phyloP scores from a whole-genome alignment of 2,888 invertebrate genomes.

The Exocentrus adspersus region DNA sequence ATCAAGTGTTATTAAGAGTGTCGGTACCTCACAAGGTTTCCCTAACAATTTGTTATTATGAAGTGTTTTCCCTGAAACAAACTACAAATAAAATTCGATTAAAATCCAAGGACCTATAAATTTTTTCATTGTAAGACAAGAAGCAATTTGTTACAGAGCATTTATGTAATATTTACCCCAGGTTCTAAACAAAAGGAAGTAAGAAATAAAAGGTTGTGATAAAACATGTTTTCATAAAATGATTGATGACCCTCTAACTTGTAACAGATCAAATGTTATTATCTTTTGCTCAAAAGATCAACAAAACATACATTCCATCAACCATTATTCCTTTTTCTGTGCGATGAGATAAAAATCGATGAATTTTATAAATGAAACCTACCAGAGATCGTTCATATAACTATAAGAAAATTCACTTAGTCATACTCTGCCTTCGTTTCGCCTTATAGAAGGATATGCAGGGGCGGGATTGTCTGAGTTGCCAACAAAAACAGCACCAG shows the following conservation, averaged over 20 bases:
- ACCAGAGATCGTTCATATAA: not conserved
- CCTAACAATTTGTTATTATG: not conserved
- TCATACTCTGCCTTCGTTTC: not conserved
- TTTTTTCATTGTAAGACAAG: slow-evolving; percentile 1
- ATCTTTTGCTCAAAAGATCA: slow-evolving; percentile 14
- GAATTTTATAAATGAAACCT: not conserved
- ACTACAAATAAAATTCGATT: slow-evolving; percentile 1
- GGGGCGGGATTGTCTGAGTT: not conserved
- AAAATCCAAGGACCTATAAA: not conserved
- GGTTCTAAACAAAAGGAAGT: slow-evolving; percentile 9
- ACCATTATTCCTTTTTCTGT: slow-evolving; percentile 8
- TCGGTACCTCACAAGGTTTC: not conserved
- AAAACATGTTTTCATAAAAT: slow-evolving; percentile 16
- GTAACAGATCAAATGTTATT: slow-evolving; percentile 10
- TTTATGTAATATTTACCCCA: slow-evolving; percentile 11
- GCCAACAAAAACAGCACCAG: too few species aligned
- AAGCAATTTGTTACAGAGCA: slow-evolving; percentile 10
- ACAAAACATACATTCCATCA: slow-evolving; percentile 14
- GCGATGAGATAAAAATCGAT: slow-evolving; percentile 5
- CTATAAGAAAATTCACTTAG: not conserved
- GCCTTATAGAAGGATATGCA: not conserved
- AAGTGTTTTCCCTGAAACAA: not conserved
- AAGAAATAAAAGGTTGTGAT: slow-evolving; percentile 11
- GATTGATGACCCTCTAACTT: slow-evolving; percentile 17
- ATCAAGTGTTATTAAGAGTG: not conserved